Evolutionary conservation across 2,113 vertebrate genomes (phyloP).

Genomic region (Pitta sordida): DNA sequence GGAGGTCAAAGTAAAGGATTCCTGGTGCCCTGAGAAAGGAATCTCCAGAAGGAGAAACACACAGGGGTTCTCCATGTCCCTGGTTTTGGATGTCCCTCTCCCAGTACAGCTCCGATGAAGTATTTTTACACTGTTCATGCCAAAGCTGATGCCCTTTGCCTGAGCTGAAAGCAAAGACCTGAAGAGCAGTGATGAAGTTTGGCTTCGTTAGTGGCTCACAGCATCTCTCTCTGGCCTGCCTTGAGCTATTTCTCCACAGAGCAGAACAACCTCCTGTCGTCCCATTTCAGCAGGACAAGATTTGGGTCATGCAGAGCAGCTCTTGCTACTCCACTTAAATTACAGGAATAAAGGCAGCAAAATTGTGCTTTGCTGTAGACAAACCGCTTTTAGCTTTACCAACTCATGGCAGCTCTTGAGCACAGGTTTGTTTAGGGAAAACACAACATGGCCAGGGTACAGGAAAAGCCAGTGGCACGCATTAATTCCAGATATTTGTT

Average conservation of each 20-base stretch:
- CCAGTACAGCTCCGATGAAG: background rate
- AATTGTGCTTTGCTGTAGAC: background rate
- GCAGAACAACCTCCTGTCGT: background rate
- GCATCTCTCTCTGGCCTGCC: background rate
- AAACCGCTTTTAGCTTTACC: background rate
- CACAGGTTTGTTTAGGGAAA: constrained; percentile 35
- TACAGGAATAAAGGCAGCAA: background rate
- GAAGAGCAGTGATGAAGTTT: background rate
- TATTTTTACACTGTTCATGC: background rate
- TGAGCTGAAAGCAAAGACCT: background rate
- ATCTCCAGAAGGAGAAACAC: background rate
- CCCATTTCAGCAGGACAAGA: background rate
- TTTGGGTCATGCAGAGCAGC: background rate
- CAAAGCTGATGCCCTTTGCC: background rate
- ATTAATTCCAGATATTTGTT: background rate
- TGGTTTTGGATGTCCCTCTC: background rate
- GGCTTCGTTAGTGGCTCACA: background rate
- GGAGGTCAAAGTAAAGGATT: background rate
- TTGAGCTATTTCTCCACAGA: background rate
- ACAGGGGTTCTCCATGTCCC: background rate
- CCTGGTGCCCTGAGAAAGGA: background rate
- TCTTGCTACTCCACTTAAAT: background rate
- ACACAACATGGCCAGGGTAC: background rate
- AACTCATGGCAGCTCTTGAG: background rate
- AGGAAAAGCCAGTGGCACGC: background rate